Percentiles rank a stretch among this genome's conserved stretches.
phyloP scores from a whole-genome alignment of 2,113 vertebrate genomes.

The Hyaena hyaena region DNA sequence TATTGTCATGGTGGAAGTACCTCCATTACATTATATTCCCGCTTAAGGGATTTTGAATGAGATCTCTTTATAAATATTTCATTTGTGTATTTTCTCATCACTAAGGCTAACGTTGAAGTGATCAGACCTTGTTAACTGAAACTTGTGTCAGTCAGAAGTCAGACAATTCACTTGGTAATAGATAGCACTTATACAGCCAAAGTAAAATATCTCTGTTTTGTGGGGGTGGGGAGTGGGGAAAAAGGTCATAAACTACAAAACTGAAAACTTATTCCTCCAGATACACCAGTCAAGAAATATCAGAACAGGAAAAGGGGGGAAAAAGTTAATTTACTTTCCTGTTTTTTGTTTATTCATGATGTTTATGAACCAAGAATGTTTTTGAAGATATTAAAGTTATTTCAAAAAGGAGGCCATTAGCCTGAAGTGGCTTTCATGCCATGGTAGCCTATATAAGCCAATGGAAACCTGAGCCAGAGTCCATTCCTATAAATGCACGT shows the following conservation, averaged over 20 bases:
- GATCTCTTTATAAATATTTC: background rate
- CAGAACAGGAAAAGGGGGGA: background rate
- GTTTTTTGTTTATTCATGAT: background rate
- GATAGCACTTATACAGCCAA: background rate
- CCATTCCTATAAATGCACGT: background rate
- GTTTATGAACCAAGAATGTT: background rate
- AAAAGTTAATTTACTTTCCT: background rate
- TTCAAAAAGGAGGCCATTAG: background rate
- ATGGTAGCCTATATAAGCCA: background rate
- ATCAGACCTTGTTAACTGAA: background rate
- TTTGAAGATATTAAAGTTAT: background rate
- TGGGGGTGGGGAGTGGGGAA: accelerated
- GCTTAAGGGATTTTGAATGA: background rate
- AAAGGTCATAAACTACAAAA: background rate
- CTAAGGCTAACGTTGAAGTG: background rate
- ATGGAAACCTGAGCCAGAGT: background rate
- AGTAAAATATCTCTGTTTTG: background rate
- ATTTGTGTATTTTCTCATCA: background rate
- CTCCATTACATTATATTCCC: background rate
- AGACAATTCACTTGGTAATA: background rate
- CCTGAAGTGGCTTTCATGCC: background rate
- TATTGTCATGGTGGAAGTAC: background rate
- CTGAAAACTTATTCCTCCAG: background rate
- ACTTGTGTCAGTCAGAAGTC: background rate
- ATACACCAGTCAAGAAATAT: background rate